phyloP scores from a whole-genome alignment of 2,113 vertebrate genomes.

The Triplophysa siluroides region DNA sequence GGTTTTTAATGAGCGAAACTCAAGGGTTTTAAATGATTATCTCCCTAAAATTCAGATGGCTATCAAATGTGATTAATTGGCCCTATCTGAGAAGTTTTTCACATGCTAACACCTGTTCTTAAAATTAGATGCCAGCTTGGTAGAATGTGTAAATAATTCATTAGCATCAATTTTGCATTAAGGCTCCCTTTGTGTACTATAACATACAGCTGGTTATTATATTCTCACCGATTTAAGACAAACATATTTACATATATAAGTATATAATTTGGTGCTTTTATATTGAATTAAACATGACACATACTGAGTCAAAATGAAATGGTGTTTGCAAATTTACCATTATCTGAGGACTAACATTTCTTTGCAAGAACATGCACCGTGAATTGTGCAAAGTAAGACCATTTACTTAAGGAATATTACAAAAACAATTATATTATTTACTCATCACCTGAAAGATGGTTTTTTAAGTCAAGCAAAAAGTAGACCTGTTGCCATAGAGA shows the following conservation, averaged over 20 bases:
- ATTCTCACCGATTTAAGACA: conserved; percentile 23
- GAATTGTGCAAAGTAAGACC: neutral
- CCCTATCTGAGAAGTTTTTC: neutral
- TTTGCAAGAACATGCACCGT: neutral
- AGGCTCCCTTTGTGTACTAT: conserved; percentile 4
- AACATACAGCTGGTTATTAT: conserved; percentile 28
- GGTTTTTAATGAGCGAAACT: neutral
- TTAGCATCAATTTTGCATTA: conserved; percentile 14
- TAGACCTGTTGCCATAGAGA: too few species aligned
- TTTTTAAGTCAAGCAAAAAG: too few species aligned
- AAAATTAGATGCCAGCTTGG: conserved; percentile 30
- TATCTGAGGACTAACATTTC: neutral
- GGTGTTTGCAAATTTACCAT: too few species aligned
- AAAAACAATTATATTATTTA: neutral
- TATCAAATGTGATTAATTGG: conserved; percentile 13
- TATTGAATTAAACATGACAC: too few species aligned
- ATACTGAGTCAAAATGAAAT: too few species aligned
- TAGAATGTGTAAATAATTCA: conserved; percentile 46
- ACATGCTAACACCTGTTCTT: conserved; percentile 25
- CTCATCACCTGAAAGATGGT: neutral
- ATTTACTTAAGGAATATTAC: neutral
- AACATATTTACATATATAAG: neutral
- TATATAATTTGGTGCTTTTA: too few species aligned
- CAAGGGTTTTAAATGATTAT: neutral
- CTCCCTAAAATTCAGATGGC: neutral